Evolutionary conservation across 2,797 vertebrate genomes (phyloP).

Genomic region (Lerista edwardsae): DNA sequence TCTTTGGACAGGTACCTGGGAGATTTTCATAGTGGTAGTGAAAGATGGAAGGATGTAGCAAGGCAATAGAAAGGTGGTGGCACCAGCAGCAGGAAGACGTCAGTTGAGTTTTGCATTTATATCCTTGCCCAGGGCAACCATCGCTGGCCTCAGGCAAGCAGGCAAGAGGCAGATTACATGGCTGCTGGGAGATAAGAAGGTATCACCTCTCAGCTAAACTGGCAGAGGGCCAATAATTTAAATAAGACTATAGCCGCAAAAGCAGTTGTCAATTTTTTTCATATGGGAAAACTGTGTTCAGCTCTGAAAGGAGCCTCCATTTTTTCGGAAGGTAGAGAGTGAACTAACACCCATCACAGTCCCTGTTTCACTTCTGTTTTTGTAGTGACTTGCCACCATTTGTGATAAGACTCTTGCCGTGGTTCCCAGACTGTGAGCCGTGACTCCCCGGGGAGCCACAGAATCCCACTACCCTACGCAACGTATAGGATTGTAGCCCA

Average conservation of each 20-base stretch:
- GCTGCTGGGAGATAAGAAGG: background rate
- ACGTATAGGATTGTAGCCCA: no score
- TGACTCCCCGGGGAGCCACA: no score
- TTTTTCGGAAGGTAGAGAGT: background rate
- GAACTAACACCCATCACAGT: background rate
- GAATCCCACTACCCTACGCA: no score
- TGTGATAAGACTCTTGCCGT: no score
- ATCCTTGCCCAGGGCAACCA: background rate
- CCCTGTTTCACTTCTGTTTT: no score
- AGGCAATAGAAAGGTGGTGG: background rate
- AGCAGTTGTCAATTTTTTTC: background rate
- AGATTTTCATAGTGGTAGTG: background rate
- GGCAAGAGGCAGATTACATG: background rate
- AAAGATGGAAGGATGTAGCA: background rate
- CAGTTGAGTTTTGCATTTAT: no score
- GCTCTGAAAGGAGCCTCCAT: background rate
- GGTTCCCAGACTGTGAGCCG: no score
- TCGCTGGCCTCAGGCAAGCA: background rate
- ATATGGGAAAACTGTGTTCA: background rate
- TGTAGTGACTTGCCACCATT: no score
- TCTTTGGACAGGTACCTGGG: background rate
- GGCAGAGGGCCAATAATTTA: background rate
- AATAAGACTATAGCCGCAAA: background rate
- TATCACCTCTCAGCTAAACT: background rate
- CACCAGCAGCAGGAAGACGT: no score